A percentile compares a stretch with the other conserved stretches of the same genome.
Evolutionary conservation across 53 echinoderm and acorn worm genomes (phyloP).

Genomic region (Mesocentrotus franciscanus): DNA sequence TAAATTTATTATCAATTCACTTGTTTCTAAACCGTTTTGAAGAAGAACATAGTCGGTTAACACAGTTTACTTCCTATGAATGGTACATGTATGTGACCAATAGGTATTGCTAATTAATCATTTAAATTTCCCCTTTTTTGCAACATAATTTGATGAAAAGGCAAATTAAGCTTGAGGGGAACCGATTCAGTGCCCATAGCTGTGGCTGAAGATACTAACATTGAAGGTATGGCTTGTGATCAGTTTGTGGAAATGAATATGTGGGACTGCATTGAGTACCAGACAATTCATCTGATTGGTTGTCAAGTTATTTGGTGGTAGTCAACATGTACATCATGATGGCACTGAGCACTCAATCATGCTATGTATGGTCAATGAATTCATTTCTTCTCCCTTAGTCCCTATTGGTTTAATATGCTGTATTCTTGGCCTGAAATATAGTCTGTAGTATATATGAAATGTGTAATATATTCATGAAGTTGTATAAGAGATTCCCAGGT

Average conservation of each 20-base stretch:
- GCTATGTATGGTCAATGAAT: not conserved
- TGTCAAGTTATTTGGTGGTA: constrained; percentile 11
- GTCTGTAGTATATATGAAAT: not conserved
- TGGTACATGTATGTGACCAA: not conserved
- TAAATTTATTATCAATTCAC: not conserved
- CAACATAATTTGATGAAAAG: constrained; percentile 15
- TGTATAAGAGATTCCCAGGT: not conserved
- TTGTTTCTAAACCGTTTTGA: not conserved
- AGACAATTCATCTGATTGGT: not conserved
- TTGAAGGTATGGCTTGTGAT: constrained; percentile 57
- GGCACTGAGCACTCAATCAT: not conserved
- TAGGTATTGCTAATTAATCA: not conserved
- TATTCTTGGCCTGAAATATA: not conserved
- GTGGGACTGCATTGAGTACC: constrained; percentile 67
- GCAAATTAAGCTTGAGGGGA: constrained; percentile 63
- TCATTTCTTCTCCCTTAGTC: not conserved
- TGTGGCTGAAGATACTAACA: constrained; percentile 63
- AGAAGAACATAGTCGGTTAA: not conserved
- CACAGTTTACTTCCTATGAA: not conserved
- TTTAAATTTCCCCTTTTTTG: constrained; percentile 37
- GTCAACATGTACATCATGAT: not conserved
- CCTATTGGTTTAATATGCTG: not conserved
- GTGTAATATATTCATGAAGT: not conserved
- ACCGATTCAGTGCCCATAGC: constrained; percentile 68
- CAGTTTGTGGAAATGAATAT: not conserved